Base-by-base conservation (phyloP, 2,797 vertebrate species). In the Acrossocheilus wenchowensis region DNA sequence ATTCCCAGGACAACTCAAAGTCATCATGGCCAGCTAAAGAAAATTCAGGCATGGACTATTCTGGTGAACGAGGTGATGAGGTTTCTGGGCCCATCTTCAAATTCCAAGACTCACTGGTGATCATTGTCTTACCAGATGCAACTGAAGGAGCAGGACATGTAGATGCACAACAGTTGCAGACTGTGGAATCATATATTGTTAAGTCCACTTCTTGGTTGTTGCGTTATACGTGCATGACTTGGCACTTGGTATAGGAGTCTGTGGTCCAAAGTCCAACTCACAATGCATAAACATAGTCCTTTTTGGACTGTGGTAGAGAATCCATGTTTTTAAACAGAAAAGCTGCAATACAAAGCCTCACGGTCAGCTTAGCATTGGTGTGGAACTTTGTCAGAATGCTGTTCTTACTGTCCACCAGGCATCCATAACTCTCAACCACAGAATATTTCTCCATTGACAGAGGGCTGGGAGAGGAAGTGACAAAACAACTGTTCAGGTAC, bases 231-330 rank as follows among this genome's bases (percentile, higher is more conserved):
- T 94, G 87, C 94, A 96, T 17, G 94, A 90, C 83, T 95, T 95
- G 8, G 17, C 82, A 79, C 62, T 87, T 0, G 2, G 3, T 36
- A 87, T 92, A 84, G 94, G 89, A 0, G 15, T 48, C 3, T 11
- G 34, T 7, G 11, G 6, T 12, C 90, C 93, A 23, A 89, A 0
- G 5, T 45, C 54, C 62, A 95, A 26, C 1, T 93, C 90, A 84
- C 95, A 96, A 85, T 96, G 94, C 88, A 96, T 78, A 88, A 88
- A 93, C 78, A 95, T 86, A 77, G 84, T 30, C 93, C 93, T 90
- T 88, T 8, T 66, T 21, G 15, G 62, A 12, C 0, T 36, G 34
- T 2, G 77, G 26, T 11, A 1, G 10, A 0, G 87, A 80, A 62
- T 15, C 0, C 8, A 1, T 0, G 3, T 87, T 62, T 26, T 85